Base-by-base conservation (phyloP, 2,888 invertebrate genomes). In the Aphidius colemani region DNA sequence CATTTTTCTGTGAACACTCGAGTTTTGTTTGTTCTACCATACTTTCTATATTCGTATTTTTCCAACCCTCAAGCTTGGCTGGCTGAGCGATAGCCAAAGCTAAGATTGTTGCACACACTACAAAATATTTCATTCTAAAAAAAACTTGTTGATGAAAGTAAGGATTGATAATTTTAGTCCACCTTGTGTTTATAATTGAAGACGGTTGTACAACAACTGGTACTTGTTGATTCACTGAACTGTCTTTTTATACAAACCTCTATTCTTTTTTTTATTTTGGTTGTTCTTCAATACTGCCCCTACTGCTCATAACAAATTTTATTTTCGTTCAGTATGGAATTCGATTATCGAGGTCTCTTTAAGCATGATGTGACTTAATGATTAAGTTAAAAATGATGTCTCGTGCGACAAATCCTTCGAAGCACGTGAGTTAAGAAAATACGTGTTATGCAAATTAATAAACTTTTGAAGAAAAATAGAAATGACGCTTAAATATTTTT, bases 11-110 rank as follows among this genome's bases (percentile, higher is more conserved):
- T 49, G 87, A 86, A 81, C 93, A 94, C 77, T 90, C 89, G 63
- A 86, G 86, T 77, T 89, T 87, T 86, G 92, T 91, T 82, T 91
- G 91, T 75, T 90, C 90, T 56, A 93, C 89, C 84, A 90, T 86
- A 61, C 87, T 85, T 75, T 91, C 90, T 86, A 92, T 87, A 72
- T 88, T 86, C 11, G 89, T 89, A 67, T 88, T 88, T 74, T 89
- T 89, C 89, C 89, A 90, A 82, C 88, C 88, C 58, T 86, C 88
- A 67, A 87, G 84, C 75, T 89, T 88, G 53, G 88, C 85, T 30
- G 89, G 88, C 75, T 88, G 88, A 43, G 88, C 87, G 66, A 85
- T 84, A 65, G 85, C 86, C 71, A 88, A 81, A 71, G 88, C 87
- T 68, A 88, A 82, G 69, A 89, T 76, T 72, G 86, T 85, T 71